Conservation (phyloP, 2,113 vertebrate species). For the Puntigrus tetrazona region DNA sequence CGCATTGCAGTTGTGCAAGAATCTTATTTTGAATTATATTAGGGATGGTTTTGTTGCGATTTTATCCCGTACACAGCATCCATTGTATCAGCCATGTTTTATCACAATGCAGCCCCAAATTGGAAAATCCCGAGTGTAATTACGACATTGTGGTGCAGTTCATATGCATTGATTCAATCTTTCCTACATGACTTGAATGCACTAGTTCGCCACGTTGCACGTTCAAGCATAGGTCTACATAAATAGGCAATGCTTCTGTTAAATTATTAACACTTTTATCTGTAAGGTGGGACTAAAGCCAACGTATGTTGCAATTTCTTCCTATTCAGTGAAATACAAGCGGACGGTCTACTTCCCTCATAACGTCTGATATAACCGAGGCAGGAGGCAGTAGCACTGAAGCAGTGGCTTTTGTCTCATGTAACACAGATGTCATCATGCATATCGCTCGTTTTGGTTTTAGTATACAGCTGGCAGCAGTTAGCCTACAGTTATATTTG, state of each 20-base stretch:
- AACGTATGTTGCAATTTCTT: not conserved
- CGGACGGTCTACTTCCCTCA: not conserved
- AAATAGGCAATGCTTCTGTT: not conserved
- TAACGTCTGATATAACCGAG: not conserved
- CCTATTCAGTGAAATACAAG: not conserved
- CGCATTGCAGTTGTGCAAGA: too few species aligned
- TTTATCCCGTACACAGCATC: not conserved
- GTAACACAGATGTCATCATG: conserved; percentile 6
- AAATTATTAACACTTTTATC: not conserved
- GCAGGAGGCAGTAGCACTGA: not conserved
- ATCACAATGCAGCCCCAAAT: not conserved
- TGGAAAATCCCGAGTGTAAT: not conserved
- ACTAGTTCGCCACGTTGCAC: not conserved
- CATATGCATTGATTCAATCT: not conserved
- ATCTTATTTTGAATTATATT: too few species aligned
- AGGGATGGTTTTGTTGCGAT: too few species aligned
- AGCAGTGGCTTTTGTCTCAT: conserved; percentile 4
- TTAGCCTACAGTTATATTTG: conserved; percentile 55
- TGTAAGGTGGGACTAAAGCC: not conserved
- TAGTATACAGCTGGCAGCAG: not conserved
- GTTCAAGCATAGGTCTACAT: not conserved
- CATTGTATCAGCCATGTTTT: not conserved
- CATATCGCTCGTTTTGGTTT: not conserved
- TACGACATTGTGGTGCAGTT: too few species aligned
- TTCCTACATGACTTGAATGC: not conserved